Conservation (phyloP, 2,888 invertebrate species). For the Kuschelorhynchus macadamiae region DNA sequence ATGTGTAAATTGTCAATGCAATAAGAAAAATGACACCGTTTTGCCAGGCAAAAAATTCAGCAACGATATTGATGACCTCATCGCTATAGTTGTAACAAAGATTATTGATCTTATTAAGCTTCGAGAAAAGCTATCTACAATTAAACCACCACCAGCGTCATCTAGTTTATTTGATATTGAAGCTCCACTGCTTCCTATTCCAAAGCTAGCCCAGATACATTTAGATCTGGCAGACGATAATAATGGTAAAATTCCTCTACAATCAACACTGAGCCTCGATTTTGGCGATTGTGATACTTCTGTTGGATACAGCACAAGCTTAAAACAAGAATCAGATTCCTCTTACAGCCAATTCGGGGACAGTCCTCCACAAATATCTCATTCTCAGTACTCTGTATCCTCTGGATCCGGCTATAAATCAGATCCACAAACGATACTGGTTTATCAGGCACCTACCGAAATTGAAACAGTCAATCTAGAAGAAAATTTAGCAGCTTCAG, state of each 20-base stretch:
- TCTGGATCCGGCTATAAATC: not conserved
- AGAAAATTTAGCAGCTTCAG: not conserved
- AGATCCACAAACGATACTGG: not conserved
- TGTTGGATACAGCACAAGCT: not conserved
- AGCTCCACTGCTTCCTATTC: not conserved
- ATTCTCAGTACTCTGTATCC: not conserved
- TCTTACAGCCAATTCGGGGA: not conserved
- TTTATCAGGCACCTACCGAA: not conserved
- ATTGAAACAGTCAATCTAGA: not conserved
- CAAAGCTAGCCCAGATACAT: not conserved
- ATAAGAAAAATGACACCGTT: not conserved
- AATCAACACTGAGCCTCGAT: not conserved
- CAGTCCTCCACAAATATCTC: not conserved
- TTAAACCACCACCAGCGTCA: no score
- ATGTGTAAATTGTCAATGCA: not conserved
- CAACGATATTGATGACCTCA: conserved; percentile 26
- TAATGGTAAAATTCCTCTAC: not conserved
- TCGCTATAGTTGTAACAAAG: conserved; percentile 11
- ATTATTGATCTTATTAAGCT: conserved; percentile 6
- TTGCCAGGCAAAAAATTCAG: conserved; percentile 2
- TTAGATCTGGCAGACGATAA: not conserved
- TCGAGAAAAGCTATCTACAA: no score
- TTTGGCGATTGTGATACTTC: not conserved
- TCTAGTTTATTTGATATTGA: not conserved
- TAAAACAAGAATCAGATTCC: not conserved